Evolutionary conservation across 2,113 vertebrate species (phyloP).

Genomic region (Caranx ignobilis): DNA sequence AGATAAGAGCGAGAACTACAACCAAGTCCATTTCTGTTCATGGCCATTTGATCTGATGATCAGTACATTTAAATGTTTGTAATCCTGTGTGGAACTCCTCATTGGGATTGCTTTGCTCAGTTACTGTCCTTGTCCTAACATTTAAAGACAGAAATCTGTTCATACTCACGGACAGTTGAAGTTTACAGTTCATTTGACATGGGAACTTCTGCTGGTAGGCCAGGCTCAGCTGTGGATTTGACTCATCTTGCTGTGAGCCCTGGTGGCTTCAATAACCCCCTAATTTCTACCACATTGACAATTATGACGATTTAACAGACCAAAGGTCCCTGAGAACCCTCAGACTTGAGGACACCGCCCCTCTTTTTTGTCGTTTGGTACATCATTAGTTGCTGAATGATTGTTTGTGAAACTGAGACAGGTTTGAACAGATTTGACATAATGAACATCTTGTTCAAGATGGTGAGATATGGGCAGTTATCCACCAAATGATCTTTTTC

Average conservation of each 20-base stretch:
- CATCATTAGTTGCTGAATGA: constrained; percentile 14
- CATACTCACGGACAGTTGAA: background rate
- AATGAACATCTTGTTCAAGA: constrained; percentile 51
- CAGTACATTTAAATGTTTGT: background rate
- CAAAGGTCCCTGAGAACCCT: background rate
- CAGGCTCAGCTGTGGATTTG: background rate
- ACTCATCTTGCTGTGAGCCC: background rate
- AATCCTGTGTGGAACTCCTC: background rate
- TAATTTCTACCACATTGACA: too few relatives aligned
- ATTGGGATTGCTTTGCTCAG: background rate
- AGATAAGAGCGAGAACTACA: background rate
- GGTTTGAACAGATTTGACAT: constrained; percentile 49
- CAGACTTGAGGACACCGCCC: background rate
- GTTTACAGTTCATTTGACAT: background rate
- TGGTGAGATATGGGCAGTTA: constrained; percentile 46
- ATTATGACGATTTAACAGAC: too few relatives aligned
- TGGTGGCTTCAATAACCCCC: too few relatives aligned
- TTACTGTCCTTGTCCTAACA: background rate
- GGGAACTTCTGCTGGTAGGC: background rate
- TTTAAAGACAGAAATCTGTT: background rate
- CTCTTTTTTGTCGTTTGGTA: background rate
- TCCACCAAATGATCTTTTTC: constrained; percentile 20
- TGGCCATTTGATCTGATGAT: too few relatives aligned
- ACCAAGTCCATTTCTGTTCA: too few relatives aligned
- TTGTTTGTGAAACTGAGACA: constrained; percentile 34